Evolutionary conservation across 2,888 invertebrate species (phyloP).

Genomic region (Ceramica pisi): DNA sequence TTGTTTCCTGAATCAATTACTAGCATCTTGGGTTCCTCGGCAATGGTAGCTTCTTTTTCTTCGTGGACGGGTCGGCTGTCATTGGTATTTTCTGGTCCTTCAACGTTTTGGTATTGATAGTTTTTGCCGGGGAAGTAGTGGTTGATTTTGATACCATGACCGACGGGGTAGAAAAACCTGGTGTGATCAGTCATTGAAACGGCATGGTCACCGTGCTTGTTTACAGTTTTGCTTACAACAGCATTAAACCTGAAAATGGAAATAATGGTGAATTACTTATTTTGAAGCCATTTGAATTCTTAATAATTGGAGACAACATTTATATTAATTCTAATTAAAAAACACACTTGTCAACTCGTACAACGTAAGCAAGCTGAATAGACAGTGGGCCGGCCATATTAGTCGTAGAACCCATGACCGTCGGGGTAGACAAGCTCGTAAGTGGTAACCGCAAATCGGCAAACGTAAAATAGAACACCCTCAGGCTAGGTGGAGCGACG

Average conservation of each 20-base stretch:
- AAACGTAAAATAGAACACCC: no score
- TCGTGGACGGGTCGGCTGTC: conserved; percentile 74
- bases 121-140: conserved; percentile 83
- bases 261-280: no score
- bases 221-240: conserved; percentile 87
- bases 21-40: conserved; percentile 61
- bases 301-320: background rate
- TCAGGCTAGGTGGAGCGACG: no score
- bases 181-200: conserved; percentile 81
- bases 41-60: conserved; percentile 59
- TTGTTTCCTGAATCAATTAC: conserved; percentile 67
- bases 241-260: conserved; percentile 88
- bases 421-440: no score
- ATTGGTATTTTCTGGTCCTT: conserved; percentile 55
- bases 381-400: no score
- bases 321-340: no score
- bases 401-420: no score
- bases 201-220: conserved; percentile 84
- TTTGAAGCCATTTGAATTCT: no score
- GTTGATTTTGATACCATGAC: conserved; percentile 83
- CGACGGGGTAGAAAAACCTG: conserved; percentile 80
- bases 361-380: no score
- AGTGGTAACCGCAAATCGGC: no score
- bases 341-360: no score
- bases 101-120: conserved; percentile 67